Base-by-base conservation (phyloP, 2,113 vertebrate species). In the Aldabrachelys gigantea region DNA sequence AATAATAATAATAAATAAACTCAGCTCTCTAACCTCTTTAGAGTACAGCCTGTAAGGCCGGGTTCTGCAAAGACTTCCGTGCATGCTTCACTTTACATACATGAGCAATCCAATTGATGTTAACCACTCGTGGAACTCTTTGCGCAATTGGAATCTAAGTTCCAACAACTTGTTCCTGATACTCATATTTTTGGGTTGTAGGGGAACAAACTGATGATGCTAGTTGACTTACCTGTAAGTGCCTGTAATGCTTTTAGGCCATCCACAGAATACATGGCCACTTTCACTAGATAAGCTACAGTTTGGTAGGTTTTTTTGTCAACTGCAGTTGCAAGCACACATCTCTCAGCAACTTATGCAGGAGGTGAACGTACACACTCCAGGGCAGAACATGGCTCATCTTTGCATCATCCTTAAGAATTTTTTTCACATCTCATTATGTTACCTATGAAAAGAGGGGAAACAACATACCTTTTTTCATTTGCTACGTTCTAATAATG, bases 221-320 rank as follows among this genome's bases (percentile, higher is more conserved):
- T 0, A 0, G 29, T 52, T 49, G 54, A 75, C 82, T 87, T 49
- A 89, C 89, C 91, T 91, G 59, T 27, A 72, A 82, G n/a, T 0
- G 1, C 44, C 49, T 79, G 65, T 11, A 31, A 9, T 8, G 10
- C 82, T 8, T 54, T 10, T n/a, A 50, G 31, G 59, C 35, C 1
- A 0, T 38, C 41, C 1, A 0, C 53, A 88, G 31, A 25, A 5
- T 25, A 9, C 10, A 41, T 1, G 0, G 1, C 54, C 38, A 82
- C 82, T 83, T 69, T 49, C 50, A n/a, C 49, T 24, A 19, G 80
- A n/a, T 44, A 57, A 86, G 72, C 53, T 44, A 1, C 54, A 75
- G 27, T 24, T 1, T 72, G 59, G 79, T 81, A n/a, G 50, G 49
- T 10, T 41, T 75, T 41, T 47, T 24, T 41, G 72, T 6, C 72